phyloP scores from a whole-genome alignment of 37 sponge, comb jelly and placozoan species.

The Ianthella basta region DNA sequence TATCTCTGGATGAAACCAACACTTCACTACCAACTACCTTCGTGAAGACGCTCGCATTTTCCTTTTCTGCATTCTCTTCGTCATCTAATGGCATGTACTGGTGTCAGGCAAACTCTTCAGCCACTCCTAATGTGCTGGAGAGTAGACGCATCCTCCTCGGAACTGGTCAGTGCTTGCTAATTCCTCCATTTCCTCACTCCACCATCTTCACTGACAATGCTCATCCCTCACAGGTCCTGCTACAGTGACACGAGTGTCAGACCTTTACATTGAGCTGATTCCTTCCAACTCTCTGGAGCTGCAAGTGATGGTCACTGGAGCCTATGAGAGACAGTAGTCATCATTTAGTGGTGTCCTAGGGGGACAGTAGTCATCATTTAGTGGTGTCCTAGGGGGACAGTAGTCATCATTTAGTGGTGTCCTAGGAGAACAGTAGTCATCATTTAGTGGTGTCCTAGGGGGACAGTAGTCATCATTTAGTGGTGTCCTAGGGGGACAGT shows the following conservation, averaged over 20 bases:
- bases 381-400: too few relatives aligned
- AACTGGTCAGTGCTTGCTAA: background rate
- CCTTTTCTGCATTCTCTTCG: background rate
- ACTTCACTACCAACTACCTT: background rate
- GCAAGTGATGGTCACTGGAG: constrained; percentile 12
- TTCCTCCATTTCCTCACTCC: too few relatives aligned
- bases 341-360: too few relatives aligned
- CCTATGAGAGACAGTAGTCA: too few relatives aligned
- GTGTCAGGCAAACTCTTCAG: background rate
- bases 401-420: too few relatives aligned
- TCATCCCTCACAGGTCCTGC: background rate
- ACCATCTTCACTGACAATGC: background rate
- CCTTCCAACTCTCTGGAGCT: constrained; percentile 3
- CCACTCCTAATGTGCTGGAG: background rate
- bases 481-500: too few relatives aligned
- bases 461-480: too few relatives aligned
- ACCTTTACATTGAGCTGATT: constrained; percentile 21
- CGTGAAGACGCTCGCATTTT: background rate
- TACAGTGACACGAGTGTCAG: constrained; percentile 8
- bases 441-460: too few relatives aligned
- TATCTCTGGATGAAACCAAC: background rate
- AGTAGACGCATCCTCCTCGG: constrained; percentile 23
- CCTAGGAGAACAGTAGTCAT: too few relatives aligned
- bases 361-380: too few relatives aligned
- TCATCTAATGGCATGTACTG: background rate